Evolutionary conservation across 2,888 invertebrate species (phyloP), one percentile per base, ranked within the genome.

Genomic region (Blastobasis adustella): DNA sequence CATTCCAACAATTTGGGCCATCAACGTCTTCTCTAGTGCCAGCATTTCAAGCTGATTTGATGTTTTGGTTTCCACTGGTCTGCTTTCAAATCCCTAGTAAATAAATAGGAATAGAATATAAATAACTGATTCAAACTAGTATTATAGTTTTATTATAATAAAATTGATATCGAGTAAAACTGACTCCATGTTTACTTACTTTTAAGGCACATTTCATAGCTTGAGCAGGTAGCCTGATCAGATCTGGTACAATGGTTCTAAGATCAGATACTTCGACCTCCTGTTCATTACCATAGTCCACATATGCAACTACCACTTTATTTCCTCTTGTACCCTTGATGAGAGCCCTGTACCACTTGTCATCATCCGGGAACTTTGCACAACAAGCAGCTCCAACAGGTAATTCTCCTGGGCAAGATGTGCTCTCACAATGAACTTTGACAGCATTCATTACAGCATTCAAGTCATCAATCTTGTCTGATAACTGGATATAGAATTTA

Each of bases 201-300:
- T 92, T 93, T n/a, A 95, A 79, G 46, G 93, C 92, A 73, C 95
- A 96, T 68, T 92, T 92, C 61, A 95, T 89, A 0, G 95, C 95
- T 78, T 95, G 95, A 3, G 93, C 92, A 10, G 92, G 91, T 53
- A 95, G 79, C 58, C 82, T 87, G 5, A 94, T 82, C 57, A 93
- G 85, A 51, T 92, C 91, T 5, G 91, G 89, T 5, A 91, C 90
- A 37, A 95, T 93, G 36, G 88, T 83, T 54, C 92, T 91, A 38
- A 95, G 76, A 42, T 91, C 80, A 8, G 88, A 81, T 0, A 88
- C 73, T 6, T 89, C 76, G 1, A 96, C 91, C n/a, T 90, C 90
- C 71, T 97, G 97, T 67, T 95, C 94, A 80, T 98, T 98, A 5
- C 99, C 99, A 83, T 95, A 99, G 84, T 99, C 99, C 10, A 99